These are phyloP conservation scores for Diplodus puntazzo DNA, from an alignment of 2,797 vertebrate genomes.

Conservation along the genomic window DNA sequence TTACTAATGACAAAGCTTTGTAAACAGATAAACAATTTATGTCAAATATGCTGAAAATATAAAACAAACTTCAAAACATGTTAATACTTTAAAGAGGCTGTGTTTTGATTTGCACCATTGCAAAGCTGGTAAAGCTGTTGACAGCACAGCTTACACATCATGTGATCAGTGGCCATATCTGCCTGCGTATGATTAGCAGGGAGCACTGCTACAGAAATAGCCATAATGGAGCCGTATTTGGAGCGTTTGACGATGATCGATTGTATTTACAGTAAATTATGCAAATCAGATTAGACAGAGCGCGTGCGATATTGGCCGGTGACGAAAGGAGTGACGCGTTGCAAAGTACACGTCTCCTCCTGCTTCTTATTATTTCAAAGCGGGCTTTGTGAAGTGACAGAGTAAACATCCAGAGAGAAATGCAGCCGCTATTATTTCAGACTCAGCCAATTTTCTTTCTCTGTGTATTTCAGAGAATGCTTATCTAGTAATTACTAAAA, in stretches of 20 bases:
- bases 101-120: constrained; percentile 80
- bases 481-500: constrained; percentile 85
- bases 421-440: constrained; percentile 75
- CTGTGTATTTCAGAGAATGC: constrained; percentile 79
- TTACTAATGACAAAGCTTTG: constrained; percentile 87
- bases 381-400: constrained; percentile 73
- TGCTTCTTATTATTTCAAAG: constrained; percentile 69
- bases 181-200: constrained; percentile 74
- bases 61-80: constrained; percentile 84
- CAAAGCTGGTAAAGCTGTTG: constrained; percentile 82
- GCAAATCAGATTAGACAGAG: constrained; percentile 61
- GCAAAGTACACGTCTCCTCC: constrained; percentile 55
- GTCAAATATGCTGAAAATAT: constrained; percentile 83
- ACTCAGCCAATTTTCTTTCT: constrained; percentile 76
- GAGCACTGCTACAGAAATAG: constrained; percentile 59
- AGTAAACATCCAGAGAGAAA: constrained; percentile 76
- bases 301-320: constrained; percentile 26
- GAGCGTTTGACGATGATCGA: constrained; percentile 67
- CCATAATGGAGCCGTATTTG: constrained; percentile 46
- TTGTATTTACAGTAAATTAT: constrained; percentile 64
- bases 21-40: constrained; percentile 86
- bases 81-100: constrained; percentile 83
- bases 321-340: constrained; percentile 56
- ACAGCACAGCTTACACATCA: constrained; percentile 82
- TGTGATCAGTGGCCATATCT: constrained; percentile 79